Conservation (phyloP, 2,797 vertebrate species). For the Toxotes lorentzi region DNA sequence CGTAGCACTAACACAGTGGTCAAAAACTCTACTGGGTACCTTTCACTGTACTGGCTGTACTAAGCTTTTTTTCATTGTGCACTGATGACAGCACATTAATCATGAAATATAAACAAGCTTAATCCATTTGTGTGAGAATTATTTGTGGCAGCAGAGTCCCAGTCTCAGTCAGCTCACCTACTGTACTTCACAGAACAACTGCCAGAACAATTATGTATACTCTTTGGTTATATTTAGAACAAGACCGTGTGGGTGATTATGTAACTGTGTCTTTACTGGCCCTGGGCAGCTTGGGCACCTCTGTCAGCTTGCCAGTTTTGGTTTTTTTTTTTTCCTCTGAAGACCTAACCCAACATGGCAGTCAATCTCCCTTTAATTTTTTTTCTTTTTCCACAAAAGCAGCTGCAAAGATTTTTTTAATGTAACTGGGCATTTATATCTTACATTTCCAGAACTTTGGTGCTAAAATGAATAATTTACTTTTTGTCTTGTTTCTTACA, state of each 20-base stretch:
- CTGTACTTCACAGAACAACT: conserved; percentile 54
- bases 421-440: not conserved
- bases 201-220: conserved; percentile 32
- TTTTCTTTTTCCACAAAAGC: not conserved
- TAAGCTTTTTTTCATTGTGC: not conserved
- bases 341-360: conserved; percentile 12
- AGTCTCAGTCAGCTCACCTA: conserved; percentile 22
- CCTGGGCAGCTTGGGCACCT: conserved; percentile 26
- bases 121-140: not conserved
- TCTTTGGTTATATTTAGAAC: conserved; percentile 73
- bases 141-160: not conserved
- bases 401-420: not conserved
- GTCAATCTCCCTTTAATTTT: not conserved
- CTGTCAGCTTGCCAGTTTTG: conserved; percentile 58
- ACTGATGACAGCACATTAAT: not conserved
- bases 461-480: not conserved
- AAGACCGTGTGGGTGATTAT: conserved; percentile 57
- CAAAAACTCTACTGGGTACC: not conserved
- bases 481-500: not conserved
- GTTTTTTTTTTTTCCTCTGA: conserved; percentile 4
- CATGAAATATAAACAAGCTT: not conserved
- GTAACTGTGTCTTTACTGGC: conserved; percentile 61
- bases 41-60: not conserved
- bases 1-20: not conserved
- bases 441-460: not conserved